Evolutionary conservation across 2,797 vertebrate genomes (phyloP).

Genomic region (Enteromius paludinosus): DNA sequence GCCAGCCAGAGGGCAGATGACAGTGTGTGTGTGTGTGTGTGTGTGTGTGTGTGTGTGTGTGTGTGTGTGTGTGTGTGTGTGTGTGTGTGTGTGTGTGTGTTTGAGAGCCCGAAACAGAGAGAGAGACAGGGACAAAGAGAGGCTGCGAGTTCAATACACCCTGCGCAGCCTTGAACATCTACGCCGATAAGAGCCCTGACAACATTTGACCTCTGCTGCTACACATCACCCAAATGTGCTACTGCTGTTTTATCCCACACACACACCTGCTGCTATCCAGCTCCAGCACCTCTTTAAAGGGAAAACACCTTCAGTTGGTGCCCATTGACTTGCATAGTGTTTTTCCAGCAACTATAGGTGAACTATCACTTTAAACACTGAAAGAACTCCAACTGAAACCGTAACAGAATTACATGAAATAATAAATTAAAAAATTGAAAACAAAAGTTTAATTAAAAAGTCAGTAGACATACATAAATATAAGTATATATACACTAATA

Average conservation of each 20-base stretch:
- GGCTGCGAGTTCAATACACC: constrained; percentile 1
- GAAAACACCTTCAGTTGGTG: too few relatives aligned
- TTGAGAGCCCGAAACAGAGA: neutral
- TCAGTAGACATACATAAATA: too few relatives aligned
- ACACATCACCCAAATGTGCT: neutral
- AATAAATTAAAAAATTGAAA: too few relatives aligned
- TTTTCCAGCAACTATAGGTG: too few relatives aligned
- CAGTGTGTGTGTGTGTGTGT: neutral
- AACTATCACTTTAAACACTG: neutral
- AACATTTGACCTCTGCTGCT: neutral
- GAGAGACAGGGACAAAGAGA: neutral
- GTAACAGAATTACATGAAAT: too few relatives aligned
- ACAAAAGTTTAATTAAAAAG: too few relatives aligned
- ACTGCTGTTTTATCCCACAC: neutral
- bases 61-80: neutral
- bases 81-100: neutral
- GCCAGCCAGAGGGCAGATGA: constrained; percentile 28
- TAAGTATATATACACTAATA: too few relatives aligned
- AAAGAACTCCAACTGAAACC: neutral
- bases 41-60: neutral
- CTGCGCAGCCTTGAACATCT: neutral
- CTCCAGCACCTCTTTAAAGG: neutral
- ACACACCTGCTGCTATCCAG: constrained; percentile 6
- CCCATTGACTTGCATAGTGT: too few relatives aligned
- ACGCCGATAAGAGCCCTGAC: neutral